Conservation (phyloP, 2,113 vertebrate species). For the Callionymus lyra region DNA sequence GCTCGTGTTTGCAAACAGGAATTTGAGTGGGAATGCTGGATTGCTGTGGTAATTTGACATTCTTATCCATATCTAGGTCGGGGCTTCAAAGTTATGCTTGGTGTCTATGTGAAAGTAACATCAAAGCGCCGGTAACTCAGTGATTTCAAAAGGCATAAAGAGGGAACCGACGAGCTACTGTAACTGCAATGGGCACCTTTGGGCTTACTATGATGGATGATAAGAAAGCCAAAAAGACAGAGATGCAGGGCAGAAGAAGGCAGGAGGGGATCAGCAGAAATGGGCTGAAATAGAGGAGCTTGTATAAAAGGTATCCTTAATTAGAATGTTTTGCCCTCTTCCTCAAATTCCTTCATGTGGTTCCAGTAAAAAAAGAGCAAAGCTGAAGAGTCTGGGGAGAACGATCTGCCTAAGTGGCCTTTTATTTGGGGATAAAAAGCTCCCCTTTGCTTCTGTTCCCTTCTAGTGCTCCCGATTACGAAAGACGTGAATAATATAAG, state of each 20-base stretch:
- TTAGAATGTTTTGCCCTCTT: conserved; percentile 1
- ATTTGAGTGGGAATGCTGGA: no score
- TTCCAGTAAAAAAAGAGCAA: conserved; percentile 1
- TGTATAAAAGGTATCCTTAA: conserved; percentile 1
- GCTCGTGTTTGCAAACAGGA: no score
- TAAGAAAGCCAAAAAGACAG: background rate
- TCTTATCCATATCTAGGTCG: no score
- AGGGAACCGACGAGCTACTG: background rate
- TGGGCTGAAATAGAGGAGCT: background rate
- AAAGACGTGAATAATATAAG: conserved; percentile 16
- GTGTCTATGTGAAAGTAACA: background rate
- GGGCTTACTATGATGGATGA: background rate
- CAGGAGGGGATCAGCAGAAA: background rate
- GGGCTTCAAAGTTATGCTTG: background rate
- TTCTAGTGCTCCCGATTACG: conserved; percentile 1
- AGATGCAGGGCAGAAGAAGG: background rate
- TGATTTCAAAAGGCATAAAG: background rate
- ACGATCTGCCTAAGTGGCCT: conserved; percentile 5
- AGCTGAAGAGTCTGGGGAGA: conserved; percentile 2
- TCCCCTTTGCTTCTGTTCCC: conserved; percentile 2
- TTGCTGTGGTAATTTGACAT: no score
- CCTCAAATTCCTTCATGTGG: background rate
- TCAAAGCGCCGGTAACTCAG: no score
- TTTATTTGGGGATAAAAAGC: conserved; percentile 10
- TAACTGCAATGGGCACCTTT: conserved; percentile 1